phyloP scores from a whole-genome alignment of 2,113 vertebrate species.

The Abramis brama region DNA sequence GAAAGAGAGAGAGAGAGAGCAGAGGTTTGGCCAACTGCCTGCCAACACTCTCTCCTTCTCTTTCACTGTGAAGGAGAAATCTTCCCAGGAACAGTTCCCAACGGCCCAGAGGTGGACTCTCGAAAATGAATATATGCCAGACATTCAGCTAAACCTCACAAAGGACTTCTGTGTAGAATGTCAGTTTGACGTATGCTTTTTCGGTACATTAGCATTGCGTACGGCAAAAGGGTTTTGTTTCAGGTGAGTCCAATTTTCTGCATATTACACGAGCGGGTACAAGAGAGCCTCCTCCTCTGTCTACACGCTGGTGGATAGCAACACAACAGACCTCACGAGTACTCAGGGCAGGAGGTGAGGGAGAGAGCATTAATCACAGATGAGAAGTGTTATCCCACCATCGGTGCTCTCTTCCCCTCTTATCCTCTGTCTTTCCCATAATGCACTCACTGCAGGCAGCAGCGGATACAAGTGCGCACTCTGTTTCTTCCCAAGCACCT shows the following conservation, averaged over 20 bases:
- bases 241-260: background rate
- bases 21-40: background rate
- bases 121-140: constrained; percentile 38
- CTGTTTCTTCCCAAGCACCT: constrained; percentile 18
- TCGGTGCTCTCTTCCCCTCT: constrained; percentile 24
- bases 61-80: constrained; percentile 51
- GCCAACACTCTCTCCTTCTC: constrained; percentile 40
- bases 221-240: constrained; percentile 17
- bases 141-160: constrained; percentile 33
- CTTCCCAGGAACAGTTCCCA: constrained; percentile 50
- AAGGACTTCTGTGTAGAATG: constrained; percentile 33
- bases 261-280: background rate
- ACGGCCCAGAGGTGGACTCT: constrained; percentile 18
- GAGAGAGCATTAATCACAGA: constrained; percentile 50
- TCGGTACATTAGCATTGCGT: constrained; percentile 9
- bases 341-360: constrained; percentile 37
- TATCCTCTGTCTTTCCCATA: constrained; percentile 28
- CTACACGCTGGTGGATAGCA: constrained; percentile 30
- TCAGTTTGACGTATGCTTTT: constrained; percentile 32
- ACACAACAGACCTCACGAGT: constrained; percentile 39
- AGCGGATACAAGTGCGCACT: background rate
- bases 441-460: constrained; percentile 19
- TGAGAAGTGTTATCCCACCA: constrained; percentile 46
- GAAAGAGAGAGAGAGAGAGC: constrained; percentile 12
- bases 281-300: background rate